Evolutionary conservation across 2,888 invertebrate species (phyloP), one percentile per base, ranked within the genome.

Genomic region (Xanthia togata): DNA sequence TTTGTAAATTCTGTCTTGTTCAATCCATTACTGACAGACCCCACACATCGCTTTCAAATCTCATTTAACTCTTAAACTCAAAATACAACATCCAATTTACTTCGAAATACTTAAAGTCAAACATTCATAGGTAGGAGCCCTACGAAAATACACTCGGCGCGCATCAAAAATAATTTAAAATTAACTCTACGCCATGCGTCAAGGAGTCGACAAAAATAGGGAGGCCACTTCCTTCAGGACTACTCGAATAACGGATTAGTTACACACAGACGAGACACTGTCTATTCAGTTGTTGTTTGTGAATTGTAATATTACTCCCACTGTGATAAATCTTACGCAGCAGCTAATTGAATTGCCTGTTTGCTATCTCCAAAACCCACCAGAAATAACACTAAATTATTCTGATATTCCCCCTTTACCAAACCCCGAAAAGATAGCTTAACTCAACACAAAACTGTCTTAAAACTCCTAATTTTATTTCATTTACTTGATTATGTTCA

Each of bases 81-180:
- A 78, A 74, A 73, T 68, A 87, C 65, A 57, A 80, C 80, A 80
- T 86, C 78, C 60, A 83, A 86, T 85, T 84, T 88, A 88, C 82
- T 78, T 70, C 53, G 55, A 83, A 85, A 76, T 85, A 78, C 86
- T 88, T 78, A 64, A 81, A 81, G 79, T 76, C 88, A 85, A 85
- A 81, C 85, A 80, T 88, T 78, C 88, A 71, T 85, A 83, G 73
- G 74, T 79, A 72, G 62, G 62, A 75, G 35, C 23, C 81, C 82
- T 83, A 89, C 90, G 81, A 88, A 91, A 92, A 90, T 89, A 92
- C 84, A 80, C 80, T 50, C 71, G 93, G 91, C 90, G 92, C 91
- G 92, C 93, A 94, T 94, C 92, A 93, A 95, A 95, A 94, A 94
- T 94, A 93, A 93, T 90, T 95, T 94, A 93, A 94, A 94, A 93